These are phyloP conservation scores for Apus apus DNA, from an alignment of 2,113 vertebrate genomes.

Conservation along the genomic window DNA sequence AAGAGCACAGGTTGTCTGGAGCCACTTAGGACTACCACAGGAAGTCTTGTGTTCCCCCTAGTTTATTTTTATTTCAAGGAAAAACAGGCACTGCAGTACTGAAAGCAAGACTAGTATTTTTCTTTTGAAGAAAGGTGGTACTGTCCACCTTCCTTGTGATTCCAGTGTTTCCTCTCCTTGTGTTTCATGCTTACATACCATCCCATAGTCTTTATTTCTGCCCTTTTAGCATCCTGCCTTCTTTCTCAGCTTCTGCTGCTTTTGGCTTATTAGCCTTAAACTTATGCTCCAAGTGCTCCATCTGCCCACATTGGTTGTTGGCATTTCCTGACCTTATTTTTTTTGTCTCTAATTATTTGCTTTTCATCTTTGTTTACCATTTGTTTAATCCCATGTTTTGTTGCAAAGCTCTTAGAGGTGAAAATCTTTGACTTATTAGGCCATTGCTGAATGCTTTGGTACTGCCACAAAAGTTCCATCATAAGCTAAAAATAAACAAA, in stretches of 20 bases:
- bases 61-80: background rate
- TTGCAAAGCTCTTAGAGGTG: background rate
- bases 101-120: background rate
- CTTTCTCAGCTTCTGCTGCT: background rate
- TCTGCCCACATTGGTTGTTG: background rate
- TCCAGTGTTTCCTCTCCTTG: background rate
- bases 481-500: background rate
- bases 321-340: background rate
- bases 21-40: background rate
- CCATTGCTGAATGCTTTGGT: background rate
- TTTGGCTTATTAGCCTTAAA: background rate
- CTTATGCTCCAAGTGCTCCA: background rate
- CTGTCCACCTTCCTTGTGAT: background rate
- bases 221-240: background rate
- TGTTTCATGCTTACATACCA: background rate
- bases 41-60: background rate
- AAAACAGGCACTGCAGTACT: background rate
- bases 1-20: background rate
- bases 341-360: background rate
- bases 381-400: background rate
- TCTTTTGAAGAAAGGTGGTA: background rate
- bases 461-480: background rate
- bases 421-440: background rate
- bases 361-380: background rate
- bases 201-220: background rate